Conservation (phyloP, 1,140 invertebrate species). For the Frieseomelitta varia region DNA sequence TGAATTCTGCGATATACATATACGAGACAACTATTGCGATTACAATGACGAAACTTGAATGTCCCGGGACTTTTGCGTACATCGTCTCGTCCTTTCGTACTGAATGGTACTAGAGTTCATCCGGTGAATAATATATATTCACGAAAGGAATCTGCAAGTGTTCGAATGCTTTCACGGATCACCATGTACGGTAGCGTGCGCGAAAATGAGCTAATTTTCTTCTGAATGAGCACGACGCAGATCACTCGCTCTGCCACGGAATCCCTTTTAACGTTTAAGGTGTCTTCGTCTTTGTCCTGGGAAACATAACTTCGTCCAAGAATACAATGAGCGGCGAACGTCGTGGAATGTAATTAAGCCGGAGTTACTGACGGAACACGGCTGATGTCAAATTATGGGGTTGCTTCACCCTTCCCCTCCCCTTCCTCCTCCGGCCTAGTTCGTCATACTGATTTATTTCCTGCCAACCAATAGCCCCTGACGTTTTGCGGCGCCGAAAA, state of each 20-base stretch:
- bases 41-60: no score
- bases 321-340: slow-evolving; percentile 73
- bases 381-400: slow-evolving; percentile 80
- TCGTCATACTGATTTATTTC: slow-evolving; percentile 80
- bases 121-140: neutral
- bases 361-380: slow-evolving; percentile 74
- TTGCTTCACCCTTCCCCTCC: slow-evolving; percentile 21
- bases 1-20: no score
- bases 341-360: slow-evolving; percentile 81
- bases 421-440: slow-evolving; percentile 61
- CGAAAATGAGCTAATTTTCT: neutral
- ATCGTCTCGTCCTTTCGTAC: no score
- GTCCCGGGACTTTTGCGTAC: no score
- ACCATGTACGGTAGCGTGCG: neutral
- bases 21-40: no score
- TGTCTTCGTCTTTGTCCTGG: slow-evolving; percentile 36
- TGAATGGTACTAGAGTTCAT: no score
- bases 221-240: neutral
- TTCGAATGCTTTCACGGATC: neutral
- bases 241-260: neutral
- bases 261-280: slow-evolving; percentile 36
- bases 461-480: slow-evolving; percentile 40
- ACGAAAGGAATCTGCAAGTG: neutral
- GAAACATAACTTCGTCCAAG: slow-evolving; percentile 66
- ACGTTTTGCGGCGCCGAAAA: neutral